Evolutionary conservation across 53 echinoderm and acorn worm genomes (phyloP).

Genomic region (Paracentrotus lividus): DNA sequence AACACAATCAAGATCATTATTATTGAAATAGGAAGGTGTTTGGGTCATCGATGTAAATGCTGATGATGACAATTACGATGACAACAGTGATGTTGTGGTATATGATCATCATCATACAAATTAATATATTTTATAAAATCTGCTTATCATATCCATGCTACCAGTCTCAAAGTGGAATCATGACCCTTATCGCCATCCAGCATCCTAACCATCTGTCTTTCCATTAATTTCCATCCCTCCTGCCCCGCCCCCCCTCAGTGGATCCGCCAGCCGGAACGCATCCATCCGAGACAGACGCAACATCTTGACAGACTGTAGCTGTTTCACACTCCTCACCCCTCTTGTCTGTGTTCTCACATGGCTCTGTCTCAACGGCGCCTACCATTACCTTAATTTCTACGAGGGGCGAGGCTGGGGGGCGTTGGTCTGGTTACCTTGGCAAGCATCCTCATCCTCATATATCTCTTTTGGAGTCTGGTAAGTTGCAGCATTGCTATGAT

Average conservation of each 20-base stretch:
- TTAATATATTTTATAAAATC: too few species aligned
- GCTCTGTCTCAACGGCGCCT: slow-evolving; percentile 86
- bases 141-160: too few species aligned
- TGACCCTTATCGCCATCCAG: neutral
- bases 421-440: slow-evolving; percentile 79
- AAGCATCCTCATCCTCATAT: slow-evolving; percentile 77
- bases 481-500: slow-evolving; percentile 1
- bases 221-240: neutral
- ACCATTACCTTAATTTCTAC: slow-evolving; percentile 74
- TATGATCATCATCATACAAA: too few species aligned
- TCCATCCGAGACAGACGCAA: slow-evolving; percentile 75
- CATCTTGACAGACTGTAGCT: slow-evolving; percentile 73
- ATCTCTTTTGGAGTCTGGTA: slow-evolving; percentile 81
- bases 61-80: too few species aligned
- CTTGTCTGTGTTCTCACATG: slow-evolving; percentile 78
- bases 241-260: slow-evolving; percentile 66
- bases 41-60: too few species aligned
- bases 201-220: slow-evolving; percentile 2
- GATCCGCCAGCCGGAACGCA: slow-evolving; percentile 71
- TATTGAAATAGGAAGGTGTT: too few species aligned
- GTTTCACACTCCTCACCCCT: slow-evolving; percentile 77
- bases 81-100: too few species aligned
- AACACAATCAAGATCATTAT: too few species aligned
- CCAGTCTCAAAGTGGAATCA: neutral
- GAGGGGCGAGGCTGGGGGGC: slow-evolving; percentile 74